Base-by-base conservation (phyloP, 2,888 invertebrate genomes). In the Limnephilus auricula region DNA sequence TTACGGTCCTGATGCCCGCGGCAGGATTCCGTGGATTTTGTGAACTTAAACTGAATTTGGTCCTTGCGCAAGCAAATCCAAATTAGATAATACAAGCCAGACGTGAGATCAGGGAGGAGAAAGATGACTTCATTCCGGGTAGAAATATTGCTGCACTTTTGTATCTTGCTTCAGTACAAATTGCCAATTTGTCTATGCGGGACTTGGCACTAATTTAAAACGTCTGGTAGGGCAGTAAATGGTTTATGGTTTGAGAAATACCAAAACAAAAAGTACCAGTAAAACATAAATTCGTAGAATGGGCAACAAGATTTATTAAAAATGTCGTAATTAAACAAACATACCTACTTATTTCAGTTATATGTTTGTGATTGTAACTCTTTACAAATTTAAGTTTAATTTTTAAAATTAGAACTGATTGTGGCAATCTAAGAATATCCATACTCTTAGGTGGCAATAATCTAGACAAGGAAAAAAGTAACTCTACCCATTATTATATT, bases 51-150 rank as follows among this genome's bases (percentile, higher is more conserved):
- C 79, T 79, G n/a, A 79, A 79, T 79, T 89, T 79, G 3, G 80
- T 79, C 89, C 89, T 34, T 40, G 79, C 80, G 79, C 89, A 89
- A 37, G 89, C 89, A 78, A 37, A 79, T 78, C 80, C 89, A 79
- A 89, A 89, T 89, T 89, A 79, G 79, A 79, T 80, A 65, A 65
- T n/a, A 79, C 45, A 89, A 89, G 79, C 78, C 80, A 34, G 78
- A 18, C 85, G 40, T 25, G 85, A 10, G 34, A n/a, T 37, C 40
- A n/a, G 45, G 25, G 30, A 85, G 30, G 30, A 30, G 85, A 45
- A 25, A 37, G 45, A 9, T 12, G 12, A 37, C 45, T 85, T 30
- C 45, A 85, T 85, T 40, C 40, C n/a, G 9, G 34, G 34, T 34
- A 82, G 34, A 37, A 34, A 32, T 65, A 65, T n/a, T 65, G 65